These are phyloP conservation scores for Sialis lutaria DNA, from an alignment of 2,888 invertebrate genomes.

Conservation along the genomic window DNA sequence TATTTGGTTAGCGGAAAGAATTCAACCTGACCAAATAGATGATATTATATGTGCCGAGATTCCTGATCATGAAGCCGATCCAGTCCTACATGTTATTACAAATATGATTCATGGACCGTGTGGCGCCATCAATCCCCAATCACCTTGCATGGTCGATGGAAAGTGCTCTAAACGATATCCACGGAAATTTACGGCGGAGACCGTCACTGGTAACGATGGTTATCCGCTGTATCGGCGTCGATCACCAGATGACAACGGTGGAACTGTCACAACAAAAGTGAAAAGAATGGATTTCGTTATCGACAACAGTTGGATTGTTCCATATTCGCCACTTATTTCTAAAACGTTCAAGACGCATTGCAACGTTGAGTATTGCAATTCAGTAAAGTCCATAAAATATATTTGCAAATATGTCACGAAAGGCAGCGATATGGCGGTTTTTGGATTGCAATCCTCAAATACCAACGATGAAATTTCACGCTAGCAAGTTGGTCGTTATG, in stretches of 20 bases:
- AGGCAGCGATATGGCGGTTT: conserved; percentile 8
- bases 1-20: conserved; percentile 6
- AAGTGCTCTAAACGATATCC: conserved; percentile 16
- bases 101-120: conserved; percentile 26
- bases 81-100: conserved; percentile 16
- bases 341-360: conserved; percentile 18
- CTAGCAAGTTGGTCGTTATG: conserved; percentile 12
- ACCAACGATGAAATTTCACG: conserved; percentile 11
- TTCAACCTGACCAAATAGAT: conserved; percentile 5
- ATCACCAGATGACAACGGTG: conserved; percentile 11
- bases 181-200: conserved; percentile 4
- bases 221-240: conserved; percentile 10
- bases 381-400: conserved; percentile 12
- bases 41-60: conserved; percentile 5
- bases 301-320: conserved; percentile 21
- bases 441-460: conserved; percentile 7
- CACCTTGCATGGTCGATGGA: conserved; percentile 22
- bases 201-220: conserved; percentile 12
- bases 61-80: conserved; percentile 15
- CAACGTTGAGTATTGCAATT: conserved; percentile 23
- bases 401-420: conserved; percentile 21
- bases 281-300: conserved; percentile 10
- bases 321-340: conserved; percentile 17
- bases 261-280: conserved; percentile 9
- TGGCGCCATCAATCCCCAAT: conserved; percentile 17